A percentile compares a stretch with the other conserved stretches of the same genome.
Conservation (phyloP, 2,888 invertebrate species). For the Diarsia dahlii region DNA sequence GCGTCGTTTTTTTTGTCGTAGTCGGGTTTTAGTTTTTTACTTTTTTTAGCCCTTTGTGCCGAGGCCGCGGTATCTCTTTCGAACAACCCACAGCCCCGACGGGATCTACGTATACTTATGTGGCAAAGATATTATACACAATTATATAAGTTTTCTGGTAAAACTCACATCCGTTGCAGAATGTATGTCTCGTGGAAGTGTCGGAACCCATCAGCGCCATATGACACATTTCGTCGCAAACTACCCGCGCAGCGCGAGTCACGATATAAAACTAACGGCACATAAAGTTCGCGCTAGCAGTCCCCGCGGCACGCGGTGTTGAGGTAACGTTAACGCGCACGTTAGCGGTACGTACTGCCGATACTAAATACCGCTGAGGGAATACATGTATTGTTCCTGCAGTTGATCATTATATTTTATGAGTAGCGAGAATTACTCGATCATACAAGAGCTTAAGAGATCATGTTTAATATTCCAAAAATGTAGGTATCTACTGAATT, state of each 20-base stretch:
- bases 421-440: background rate
- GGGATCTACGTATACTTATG: background rate
- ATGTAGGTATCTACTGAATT: no score
- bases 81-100: no score
- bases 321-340: slow-evolving; percentile 27
- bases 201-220: slow-evolving; percentile 3
- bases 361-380: slow-evolving; percentile 40
- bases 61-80: no score
- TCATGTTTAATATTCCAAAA: background rate
- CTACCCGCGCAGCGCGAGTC: slow-evolving; percentile 26
- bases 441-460: background rate
- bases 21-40: no score
- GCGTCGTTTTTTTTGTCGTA: no score
- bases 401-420: background rate
- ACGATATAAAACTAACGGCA: slow-evolving; percentile 26
- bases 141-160: background rate
- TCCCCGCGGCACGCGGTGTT: slow-evolving; percentile 6
- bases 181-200: slow-evolving; percentile 2
- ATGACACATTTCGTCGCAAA: slow-evolving; percentile 24
- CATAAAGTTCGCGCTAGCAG: slow-evolving; percentile 28
- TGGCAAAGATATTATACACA: background rate
- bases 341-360: slow-evolving; percentile 14
- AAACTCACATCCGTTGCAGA: slow-evolving; percentile 10
- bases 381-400: slow-evolving; percentile 17
- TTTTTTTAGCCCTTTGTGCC: no score